These are phyloP conservation scores for Saguinus oedipus DNA, from an alignment of 2,797 vertebrate genomes.

Conservation along the genomic window DNA sequence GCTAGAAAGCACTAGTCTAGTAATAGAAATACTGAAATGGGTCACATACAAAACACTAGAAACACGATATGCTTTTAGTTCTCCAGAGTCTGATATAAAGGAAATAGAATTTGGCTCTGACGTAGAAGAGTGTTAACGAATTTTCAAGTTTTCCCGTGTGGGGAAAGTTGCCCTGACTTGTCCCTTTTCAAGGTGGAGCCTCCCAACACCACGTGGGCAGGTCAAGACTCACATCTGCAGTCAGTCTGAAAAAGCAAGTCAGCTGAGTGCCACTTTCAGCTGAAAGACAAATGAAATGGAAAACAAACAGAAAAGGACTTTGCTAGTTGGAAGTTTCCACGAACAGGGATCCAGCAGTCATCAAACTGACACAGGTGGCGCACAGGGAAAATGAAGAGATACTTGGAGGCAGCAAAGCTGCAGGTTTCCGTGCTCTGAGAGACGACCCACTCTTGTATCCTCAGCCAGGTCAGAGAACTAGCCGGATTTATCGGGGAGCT, in stretches of 20 bases:
- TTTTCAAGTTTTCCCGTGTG: slow-evolving; percentile 46
- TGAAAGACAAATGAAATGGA: neutral
- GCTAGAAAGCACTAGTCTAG: neutral
- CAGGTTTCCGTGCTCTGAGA: neutral
- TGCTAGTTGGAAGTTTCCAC: neutral
- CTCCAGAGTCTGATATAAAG: slow-evolving; percentile 10
- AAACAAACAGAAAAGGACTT: neutral
- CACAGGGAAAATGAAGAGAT: neutral
- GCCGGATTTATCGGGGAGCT: neutral
- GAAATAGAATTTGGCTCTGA: slow-evolving; percentile 51
- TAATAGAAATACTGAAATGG: slow-evolving; percentile 47
- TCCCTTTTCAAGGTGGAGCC: neutral
- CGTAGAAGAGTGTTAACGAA: neutral
- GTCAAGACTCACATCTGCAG: neutral
- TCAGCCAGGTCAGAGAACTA: neutral
- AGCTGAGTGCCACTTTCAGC: neutral
- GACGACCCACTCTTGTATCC: neutral
- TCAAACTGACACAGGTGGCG: neutral
- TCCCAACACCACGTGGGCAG: neutral
- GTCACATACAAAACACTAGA: neutral
- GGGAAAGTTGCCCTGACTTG: neutral
- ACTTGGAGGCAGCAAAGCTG: neutral
- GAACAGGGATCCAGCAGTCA: neutral
- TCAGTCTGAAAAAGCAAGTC: neutral
- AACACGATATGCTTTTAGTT: neutral